Evolutionary conservation across 2,888 invertebrate genomes (phyloP).

Genomic region (Cephus nigrinus): DNA sequence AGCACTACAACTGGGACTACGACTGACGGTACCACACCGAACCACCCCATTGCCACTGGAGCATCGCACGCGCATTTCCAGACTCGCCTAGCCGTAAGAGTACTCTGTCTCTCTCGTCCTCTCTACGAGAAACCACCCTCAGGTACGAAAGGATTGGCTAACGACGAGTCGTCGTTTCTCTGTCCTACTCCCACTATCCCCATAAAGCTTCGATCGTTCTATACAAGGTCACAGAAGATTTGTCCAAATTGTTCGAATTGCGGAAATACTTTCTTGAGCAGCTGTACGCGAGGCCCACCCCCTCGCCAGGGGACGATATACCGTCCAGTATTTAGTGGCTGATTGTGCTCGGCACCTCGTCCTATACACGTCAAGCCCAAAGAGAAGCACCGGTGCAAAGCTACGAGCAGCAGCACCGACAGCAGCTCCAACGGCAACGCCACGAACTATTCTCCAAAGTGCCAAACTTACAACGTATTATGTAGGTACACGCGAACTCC

Average conservation of each 20-base stretch:
- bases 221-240: background rate
- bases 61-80: too few species aligned
- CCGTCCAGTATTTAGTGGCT: slow-evolving; percentile 42
- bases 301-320: slow-evolving; percentile 13
- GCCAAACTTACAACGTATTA: slow-evolving; percentile 56
- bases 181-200: too few species aligned
- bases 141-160: background rate
- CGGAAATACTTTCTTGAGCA: background rate
- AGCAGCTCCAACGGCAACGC: slow-evolving; percentile 12
- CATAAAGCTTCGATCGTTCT: background rate
- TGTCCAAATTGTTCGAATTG: background rate
- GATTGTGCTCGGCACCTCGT: slow-evolving; percentile 29
- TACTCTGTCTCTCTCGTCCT: background rate
- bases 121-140: background rate
- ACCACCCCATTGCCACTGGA: too few species aligned
- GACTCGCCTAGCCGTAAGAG: background rate
- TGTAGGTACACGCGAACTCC: slow-evolving; percentile 44
- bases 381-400: background rate
- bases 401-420: background rate
- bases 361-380: background rate
- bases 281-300: background rate
- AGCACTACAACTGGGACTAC: background rate
- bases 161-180: too few species aligned
- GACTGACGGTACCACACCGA: too few species aligned
- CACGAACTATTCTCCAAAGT: slow-evolving; percentile 56